Evolutionary conservation across 2,113 vertebrate species (phyloP), one percentile per base, ranked within the genome.

Genomic region (Cyprinodon brontotheroides): DNA sequence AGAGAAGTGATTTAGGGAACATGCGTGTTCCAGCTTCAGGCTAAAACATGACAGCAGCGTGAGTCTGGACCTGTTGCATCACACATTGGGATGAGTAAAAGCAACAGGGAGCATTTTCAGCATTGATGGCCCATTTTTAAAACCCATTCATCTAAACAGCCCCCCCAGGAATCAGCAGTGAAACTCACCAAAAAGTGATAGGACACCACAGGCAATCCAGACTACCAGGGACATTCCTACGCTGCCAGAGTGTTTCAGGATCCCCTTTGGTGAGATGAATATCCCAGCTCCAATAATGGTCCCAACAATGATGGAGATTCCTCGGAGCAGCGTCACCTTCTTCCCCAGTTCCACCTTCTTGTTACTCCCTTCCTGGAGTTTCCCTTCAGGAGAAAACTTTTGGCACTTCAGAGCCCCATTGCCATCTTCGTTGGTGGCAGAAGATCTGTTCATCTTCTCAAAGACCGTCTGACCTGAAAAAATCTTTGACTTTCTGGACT

Each of bases 231-330:
- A 98, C 96, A 98, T 96, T 84, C 97, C 97, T 74, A 98, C 90
- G 0, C 96, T 98, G 80, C 98, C 97, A 0, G 97, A 96, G 87
- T 98, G 92, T 83, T 95, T 88, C 65, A 99, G 94, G 86, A 99
- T 97, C 53, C 97, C 97, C 92, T 97, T 98, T 1, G 98, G 98
- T 38, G 98, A 96, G 89, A 99, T 98, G 94, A 99, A 99, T 92
- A 99, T 98, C 50, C 98, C 98, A 0, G 96, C 96, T 77, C 98
- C 98, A 36, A 99, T 97, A 91, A 99, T 97, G 75, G 95, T 98
- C 43, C 98, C 98, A 6, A 95, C 94, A 84, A 99, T 99, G 88
- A 99, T 97, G 75, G 97, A 96, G 82, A 97, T 93, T 1, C 98
- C 98, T 64, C 96, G 92, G 66, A 99, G 90, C 60, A 99, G 89